Evolutionary conservation across 2,888 invertebrate species (phyloP), one percentile per base, ranked within the genome.

Genomic region (Diplazon laetatorius): DNA sequence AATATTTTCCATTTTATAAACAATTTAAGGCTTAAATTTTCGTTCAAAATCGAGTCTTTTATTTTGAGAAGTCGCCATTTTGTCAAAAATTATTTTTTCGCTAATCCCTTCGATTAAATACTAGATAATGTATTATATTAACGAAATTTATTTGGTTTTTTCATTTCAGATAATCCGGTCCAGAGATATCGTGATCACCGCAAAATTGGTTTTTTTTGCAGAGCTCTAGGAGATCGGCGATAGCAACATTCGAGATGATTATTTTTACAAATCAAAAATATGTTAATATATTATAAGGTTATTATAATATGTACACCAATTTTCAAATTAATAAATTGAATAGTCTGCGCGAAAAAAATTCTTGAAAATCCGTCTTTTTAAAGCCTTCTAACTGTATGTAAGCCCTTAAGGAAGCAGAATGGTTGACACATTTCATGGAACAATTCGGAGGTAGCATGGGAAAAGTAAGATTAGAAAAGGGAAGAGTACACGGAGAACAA

Each of bases 1-100:
- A 71, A 70, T 75, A 75, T 62, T 75, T 69, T 63, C 25, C 18
- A 39, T 79, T 76, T 72, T 79, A 76, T 63, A 76, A 75, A 71
- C 70, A 78, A 71, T 71, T 71, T 66, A 66, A 71, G 75, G 66
- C 71, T 35, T 0, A 71, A 68, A 76, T 75, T 80, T 63, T 12
- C 4, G 20, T 76, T 6, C 25, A 74, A 71, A 71, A 68, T 71
- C 44, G 68, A 70, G 12, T 68, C 50, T 68, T 77, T 65, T 76
- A 44, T 74, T 65, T 70, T 71, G 39, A 48, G 37, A 68, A 77
- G 20, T 46, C 63, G 60, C 68, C 62, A 80, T 77, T 80, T 74
- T 74, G 63, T 74, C 60, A 65, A 72, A 76, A 74, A 69, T 46
- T 30, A 62, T 30, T 42, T 20, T 66, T 52, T 52, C 30, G 65